Evolutionary conservation across 2,888 invertebrate species (phyloP).

Genomic region (Sminthurides aquaticus): DNA sequence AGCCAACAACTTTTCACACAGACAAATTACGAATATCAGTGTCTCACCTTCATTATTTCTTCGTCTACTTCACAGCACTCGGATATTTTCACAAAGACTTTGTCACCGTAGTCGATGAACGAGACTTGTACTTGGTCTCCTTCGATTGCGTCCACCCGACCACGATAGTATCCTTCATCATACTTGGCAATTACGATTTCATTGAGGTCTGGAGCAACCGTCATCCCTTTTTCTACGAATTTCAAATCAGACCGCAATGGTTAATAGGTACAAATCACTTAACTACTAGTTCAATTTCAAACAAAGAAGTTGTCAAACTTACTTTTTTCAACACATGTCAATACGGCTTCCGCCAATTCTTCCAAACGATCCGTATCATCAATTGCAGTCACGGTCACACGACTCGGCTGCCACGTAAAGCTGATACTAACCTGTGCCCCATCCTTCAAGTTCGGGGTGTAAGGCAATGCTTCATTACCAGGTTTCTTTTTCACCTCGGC

Average conservation of each 20-base stretch:
- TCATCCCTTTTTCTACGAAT: neutral
- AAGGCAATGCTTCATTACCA: neutral
- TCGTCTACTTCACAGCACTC: constrained; percentile 3
- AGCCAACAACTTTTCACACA: too few species aligned
- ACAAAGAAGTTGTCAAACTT: too few species aligned
- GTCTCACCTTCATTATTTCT: neutral
- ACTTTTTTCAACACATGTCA: neutral
- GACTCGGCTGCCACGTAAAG: neutral
- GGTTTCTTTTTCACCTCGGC: neutral
- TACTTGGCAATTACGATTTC: neutral
- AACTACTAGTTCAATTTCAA: too few species aligned
- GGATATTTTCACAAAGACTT: neutral
- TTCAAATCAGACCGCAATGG: too few species aligned
- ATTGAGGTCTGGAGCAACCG: neutral
- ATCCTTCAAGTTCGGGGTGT: neutral
- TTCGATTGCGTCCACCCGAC: neutral
- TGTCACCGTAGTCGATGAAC: neutral
- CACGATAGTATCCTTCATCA: neutral
- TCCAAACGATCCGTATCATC: neutral
- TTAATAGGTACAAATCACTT: too few species aligned
- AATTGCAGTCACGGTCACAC: neutral
- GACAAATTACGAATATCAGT: too few species aligned
- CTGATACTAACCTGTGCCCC: neutral
- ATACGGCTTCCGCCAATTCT: neutral
- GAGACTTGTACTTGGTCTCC: neutral